Evolutionary conservation across 2,888 invertebrate species (phyloP).

Genomic region (Rhagophthalmus giganteus): DNA sequence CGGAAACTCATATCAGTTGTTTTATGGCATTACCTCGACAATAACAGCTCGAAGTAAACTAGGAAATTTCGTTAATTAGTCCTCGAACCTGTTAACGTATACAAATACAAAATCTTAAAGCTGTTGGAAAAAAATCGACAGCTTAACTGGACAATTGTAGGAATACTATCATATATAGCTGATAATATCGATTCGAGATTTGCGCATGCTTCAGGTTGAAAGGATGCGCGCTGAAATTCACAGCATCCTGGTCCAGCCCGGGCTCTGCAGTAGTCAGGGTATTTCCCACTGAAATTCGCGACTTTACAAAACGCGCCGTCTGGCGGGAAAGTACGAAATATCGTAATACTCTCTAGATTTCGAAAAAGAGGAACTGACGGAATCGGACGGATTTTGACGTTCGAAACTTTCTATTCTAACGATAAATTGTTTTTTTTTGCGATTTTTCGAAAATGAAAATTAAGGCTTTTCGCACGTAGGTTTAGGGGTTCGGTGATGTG

Average conservation of each 20-base stretch:
- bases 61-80: no score
- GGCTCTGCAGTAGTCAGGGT: constrained; percentile 54
- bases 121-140: constrained; percentile 27
- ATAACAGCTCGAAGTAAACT: no score
- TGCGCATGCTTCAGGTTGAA: constrained; percentile 48
- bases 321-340: constrained; percentile 35
- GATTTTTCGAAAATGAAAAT: no score
- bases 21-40: no score
- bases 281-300: constrained; percentile 43
- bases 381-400: no score
- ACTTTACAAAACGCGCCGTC: constrained; percentile 36
- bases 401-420: background rate
- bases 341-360: constrained; percentile 3
- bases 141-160: constrained; percentile 38
- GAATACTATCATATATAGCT: constrained; percentile 38
- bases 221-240: constrained; percentile 48
- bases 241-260: constrained; percentile 55
- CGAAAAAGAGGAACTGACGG: background rate
- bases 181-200: constrained; percentile 50
- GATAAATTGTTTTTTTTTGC: background rate
- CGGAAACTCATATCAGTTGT: no score
- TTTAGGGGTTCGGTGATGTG: background rate
- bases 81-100: no score
- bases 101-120: no score
- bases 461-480: no score